Base-by-base conservation (phyloP, 2,888 invertebrate species). In the Pyralis farinalis region DNA sequence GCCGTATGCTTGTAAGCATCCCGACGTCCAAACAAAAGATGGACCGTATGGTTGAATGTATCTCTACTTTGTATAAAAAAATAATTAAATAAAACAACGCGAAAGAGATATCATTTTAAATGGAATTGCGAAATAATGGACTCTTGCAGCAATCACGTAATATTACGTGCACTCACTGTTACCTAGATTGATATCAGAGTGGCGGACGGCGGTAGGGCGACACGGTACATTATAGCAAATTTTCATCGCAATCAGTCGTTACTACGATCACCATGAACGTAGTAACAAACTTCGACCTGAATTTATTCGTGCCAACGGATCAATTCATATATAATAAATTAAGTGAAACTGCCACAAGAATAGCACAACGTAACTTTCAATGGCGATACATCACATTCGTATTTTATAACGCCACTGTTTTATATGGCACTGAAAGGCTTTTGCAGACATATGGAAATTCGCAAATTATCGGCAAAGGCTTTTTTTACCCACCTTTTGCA, bases 311-410 rank as follows among this genome's bases (percentile, higher is more conserved):
- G 28, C 41, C 46, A 1, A 32, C 32, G 0, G 37, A 47, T 12
- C 12, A 43, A 7, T 7, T 28, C 11, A 47, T n/a, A 31, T 8
- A 8, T 27, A 28, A 60, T 12, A 48, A 61, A 43, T 56, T 84
- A 38, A 68, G 72, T 5, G 49, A 62, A 40, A 62, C 56, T 46
- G 81, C 81, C 5, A 70, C 77, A 7, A 55, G 62, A 39, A 65
- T 83, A 27, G 83, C 84, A 1, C 40, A 63, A 1, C 52, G 69
- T 31, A 75, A 80, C 55, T 86, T 82, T 37, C 58, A 74, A 37
- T 74, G 71, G 70, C 65, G 66, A 3, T 74, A 70, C 44, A 58
- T 67, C 0, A 79, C 84, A 1, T 55, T 82, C 16, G 55, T 84
- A 11, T 46, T 78, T n/a, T 71, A 72, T 33, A 83, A 80, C 53